phyloP scores from a whole-genome alignment of 2,797 vertebrate species.

The Microctenopoma stevenorrisi region DNA sequence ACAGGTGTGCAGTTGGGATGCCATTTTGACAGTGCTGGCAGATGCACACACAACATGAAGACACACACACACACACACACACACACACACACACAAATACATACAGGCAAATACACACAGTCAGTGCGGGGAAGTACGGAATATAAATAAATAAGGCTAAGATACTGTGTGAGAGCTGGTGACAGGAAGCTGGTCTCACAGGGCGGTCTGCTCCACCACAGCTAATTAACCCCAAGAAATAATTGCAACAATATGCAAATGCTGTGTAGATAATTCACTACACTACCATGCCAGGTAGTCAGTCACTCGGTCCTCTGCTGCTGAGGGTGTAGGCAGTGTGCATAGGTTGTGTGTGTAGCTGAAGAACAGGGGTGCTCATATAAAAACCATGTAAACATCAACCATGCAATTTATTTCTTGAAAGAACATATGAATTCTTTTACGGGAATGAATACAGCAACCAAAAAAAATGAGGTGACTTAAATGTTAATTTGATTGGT shows the following conservation, averaged over 20 bases:
- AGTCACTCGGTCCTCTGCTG: conserved; percentile 87
- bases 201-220: conserved; percentile 90
- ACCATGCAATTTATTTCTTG: not conserved
- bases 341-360: conserved; percentile 25
- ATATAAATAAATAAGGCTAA: conserved; percentile 71
- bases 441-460: not conserved
- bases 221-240: conserved; percentile 99
- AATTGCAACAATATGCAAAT: conserved; percentile 99
- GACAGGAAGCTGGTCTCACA: conserved; percentile 92
- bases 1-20: conserved; percentile 86
- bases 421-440: not conserved
- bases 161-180: conserved; percentile 88
- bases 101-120: conserved; percentile 28
- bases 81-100: conserved; percentile 13
- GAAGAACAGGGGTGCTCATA: conserved; percentile 76
- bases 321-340: conserved; percentile 45
- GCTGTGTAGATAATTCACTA: conserved; percentile 93
- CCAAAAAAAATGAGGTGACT: not conserved
- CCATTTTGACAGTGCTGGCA: conserved; percentile 86
- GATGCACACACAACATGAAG: conserved; percentile 55
- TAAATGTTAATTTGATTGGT: not conserved
- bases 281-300: conserved; percentile 92
- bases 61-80: conserved; percentile 54
- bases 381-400: conserved; percentile 47
- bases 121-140: conserved; percentile 44